Base-by-base conservation (phyloP, 53 echinoderm and acorn worm genomes). In the Stichopus horrens region DNA sequence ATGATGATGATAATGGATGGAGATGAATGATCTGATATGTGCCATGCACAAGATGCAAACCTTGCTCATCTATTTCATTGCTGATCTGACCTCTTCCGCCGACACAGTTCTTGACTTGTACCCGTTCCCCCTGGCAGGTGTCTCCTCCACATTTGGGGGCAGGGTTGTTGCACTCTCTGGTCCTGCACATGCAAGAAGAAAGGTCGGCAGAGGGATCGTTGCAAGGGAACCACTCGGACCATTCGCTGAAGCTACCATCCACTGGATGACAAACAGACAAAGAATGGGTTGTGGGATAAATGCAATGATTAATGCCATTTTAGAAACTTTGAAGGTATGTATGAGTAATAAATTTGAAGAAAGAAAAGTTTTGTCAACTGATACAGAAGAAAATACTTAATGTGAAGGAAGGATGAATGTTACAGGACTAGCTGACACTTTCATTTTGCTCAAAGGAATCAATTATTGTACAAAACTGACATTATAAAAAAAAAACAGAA, bases 61-160 rank as follows among this genome's bases (percentile, higher is more conserved):
- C 87, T 87, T 75, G 54, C 10, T 75, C 57, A 57, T 87, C 87
- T 58, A 87, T 37, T 16, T 74, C 74, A 86, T 86, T 74, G 73
- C 54, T 53, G 18, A 60, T 37, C 55, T 73, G 55, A 74, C 75
- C 74, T 75, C 76, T 74, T 87, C 91, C 93, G 92, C 92, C 93
- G 93, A 96, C 89, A 91, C 98, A 98, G 92, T 98, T 98, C 83
- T 90, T 86, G 16, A 98, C 98, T 76, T 98, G 94, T 56, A 96
- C 90, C n/a, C 88, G 90, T 65, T 96, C 94, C 16, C 94, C 98
- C 8, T 81, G 83, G 68, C 98, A 98, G 11, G 83, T 88, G 8
- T 89, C 73, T 19, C 98, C 98, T 8, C 96, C 98, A 73, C 98
- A 98, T 76, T 93, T 77, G 6, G 98, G 98, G 20, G 57, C 86